These are phyloP conservation scores for Drosophila rufa DNA, from an alignment of 1,140 invertebrate species.

Conservation along the genomic window DNA sequence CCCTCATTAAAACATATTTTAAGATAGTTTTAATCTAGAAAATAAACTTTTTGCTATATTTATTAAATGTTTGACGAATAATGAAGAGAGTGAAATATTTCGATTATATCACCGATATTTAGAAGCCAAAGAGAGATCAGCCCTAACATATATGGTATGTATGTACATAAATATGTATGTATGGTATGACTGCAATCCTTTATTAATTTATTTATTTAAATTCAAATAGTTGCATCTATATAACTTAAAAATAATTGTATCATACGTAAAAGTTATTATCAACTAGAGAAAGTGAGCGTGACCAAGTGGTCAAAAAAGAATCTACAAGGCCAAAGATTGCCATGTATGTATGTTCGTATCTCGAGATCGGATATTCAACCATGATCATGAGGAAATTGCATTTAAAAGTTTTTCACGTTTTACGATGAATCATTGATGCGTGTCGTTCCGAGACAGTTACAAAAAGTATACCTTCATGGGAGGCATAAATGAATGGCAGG, in stretches of 20 bases:
- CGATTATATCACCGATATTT: no score
- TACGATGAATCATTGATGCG: constrained; percentile 32
- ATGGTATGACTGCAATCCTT: no score
- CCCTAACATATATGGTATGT: no score
- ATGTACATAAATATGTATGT: no score
- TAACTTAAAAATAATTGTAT: not conserved
- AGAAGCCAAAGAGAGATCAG: no score
- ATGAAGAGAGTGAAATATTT: no score
- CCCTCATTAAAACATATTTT: no score
- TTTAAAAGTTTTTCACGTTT: constrained; percentile 36
- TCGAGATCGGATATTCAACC: not conserved
- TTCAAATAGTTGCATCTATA: no score
- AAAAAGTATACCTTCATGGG: constrained; percentile 11
- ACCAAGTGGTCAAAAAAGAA: constrained; percentile 8
- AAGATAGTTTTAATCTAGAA: no score
- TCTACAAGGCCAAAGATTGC: constrained; percentile 1
- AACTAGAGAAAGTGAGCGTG: constrained; percentile 7
- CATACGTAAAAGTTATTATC: not conserved
- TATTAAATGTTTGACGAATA: no score
- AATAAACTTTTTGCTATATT: no score
- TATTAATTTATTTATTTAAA: no score
- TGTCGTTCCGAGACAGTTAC: constrained; percentile 22
- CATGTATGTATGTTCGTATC: not conserved
- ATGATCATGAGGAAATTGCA: constrained; percentile 27
- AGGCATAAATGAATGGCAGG: constrained; percentile 29